Conservation (phyloP, 1,140 invertebrate genomes). For the Drosophila aff. region DNA sequence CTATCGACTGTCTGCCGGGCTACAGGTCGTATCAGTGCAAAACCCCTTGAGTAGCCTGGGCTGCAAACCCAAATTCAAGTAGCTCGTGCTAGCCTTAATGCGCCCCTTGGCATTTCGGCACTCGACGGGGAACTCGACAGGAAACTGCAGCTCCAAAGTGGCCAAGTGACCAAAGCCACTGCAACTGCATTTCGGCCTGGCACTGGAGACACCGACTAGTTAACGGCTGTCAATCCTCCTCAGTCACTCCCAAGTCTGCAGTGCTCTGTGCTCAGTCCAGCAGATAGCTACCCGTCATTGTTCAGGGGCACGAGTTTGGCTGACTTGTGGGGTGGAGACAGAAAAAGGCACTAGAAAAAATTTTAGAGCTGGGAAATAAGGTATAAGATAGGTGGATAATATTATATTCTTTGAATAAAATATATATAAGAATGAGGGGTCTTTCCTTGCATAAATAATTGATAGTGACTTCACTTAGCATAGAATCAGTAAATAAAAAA, state of each 20-base stretch:
- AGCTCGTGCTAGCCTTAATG: slow-evolving; percentile 48
- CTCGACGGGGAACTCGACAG: slow-evolving; percentile 22
- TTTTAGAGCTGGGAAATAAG: too few species aligned
- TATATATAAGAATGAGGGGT: not conserved
- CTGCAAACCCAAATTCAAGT: slow-evolving; percentile 42
- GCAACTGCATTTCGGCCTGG: slow-evolving; percentile 44
- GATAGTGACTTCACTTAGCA: not conserved
- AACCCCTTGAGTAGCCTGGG: slow-evolving; percentile 4
- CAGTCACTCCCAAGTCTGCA: slow-evolving; percentile 2
- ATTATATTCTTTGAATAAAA: not conserved
- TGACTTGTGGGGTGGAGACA: not conserved
- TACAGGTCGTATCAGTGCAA: slow-evolving; percentile 10
- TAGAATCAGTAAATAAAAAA: not conserved
- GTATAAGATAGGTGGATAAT: not conserved
- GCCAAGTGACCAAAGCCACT: slow-evolving; percentile 33
- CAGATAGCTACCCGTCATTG: slow-evolving; percentile 66
- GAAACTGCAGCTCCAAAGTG: slow-evolving; percentile 55
- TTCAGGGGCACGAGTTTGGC: slow-evolving; percentile 58
- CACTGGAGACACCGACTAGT: slow-evolving; percentile 46
- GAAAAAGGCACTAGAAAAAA: slow-evolving; percentile 1
- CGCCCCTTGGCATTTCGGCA: slow-evolving; percentile 33
- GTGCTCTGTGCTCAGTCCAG: slow-evolving; percentile 10
- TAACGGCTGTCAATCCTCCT: slow-evolving; percentile 50
- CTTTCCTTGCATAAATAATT: not conserved
- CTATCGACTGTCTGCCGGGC: slow-evolving; percentile 28